phyloP scores from a whole-genome alignment of 30 jellyfish, hydroid and myxozoan species.

The Hydractinia symbiolongicarpus region DNA sequence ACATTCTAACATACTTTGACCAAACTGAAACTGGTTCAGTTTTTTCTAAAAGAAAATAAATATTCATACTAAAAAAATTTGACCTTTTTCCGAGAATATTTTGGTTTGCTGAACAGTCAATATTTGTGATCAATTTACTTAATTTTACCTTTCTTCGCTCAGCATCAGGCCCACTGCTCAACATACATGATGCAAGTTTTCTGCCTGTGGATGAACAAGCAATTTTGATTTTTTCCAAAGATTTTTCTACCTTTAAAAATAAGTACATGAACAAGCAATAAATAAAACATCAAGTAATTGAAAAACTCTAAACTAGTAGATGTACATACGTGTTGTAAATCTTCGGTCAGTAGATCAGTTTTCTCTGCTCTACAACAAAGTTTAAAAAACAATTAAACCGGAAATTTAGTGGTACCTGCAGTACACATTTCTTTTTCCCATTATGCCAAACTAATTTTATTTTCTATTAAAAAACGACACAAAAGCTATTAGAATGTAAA shows the following conservation, averaged over 20 bases:
- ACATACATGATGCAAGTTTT: slow-evolving; percentile 59
- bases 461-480: too few relatives aligned
- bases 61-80: neutral
- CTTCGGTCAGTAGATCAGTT: slow-evolving; percentile 63
- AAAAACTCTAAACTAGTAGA: neutral
- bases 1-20: slow-evolving; percentile 74
- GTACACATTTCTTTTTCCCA: too few relatives aligned
- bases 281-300: neutral
- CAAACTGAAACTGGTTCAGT: slow-evolving; percentile 58
- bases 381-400: neutral
- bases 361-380: slow-evolving; percentile 57
- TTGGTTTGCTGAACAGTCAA: neutral
- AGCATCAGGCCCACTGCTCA: slow-evolving; percentile 54
- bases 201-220: slow-evolving; percentile 61
- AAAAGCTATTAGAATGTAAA: too few relatives aligned
- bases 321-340: slow-evolving; percentile 64
- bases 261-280: neutral
- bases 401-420: too few relatives aligned
- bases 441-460: too few relatives aligned
- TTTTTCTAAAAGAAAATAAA: slow-evolving; percentile 38
- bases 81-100: neutral
- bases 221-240: slow-evolving; percentile 65
- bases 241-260: slow-evolving; percentile 62
- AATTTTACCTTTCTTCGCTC: slow-evolving; percentile 55
- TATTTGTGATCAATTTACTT: neutral